These are phyloP conservation scores for Drosophila kikkawai DNA, from an alignment of 1,140 invertebrate species.

Conservation along the genomic window DNA sequence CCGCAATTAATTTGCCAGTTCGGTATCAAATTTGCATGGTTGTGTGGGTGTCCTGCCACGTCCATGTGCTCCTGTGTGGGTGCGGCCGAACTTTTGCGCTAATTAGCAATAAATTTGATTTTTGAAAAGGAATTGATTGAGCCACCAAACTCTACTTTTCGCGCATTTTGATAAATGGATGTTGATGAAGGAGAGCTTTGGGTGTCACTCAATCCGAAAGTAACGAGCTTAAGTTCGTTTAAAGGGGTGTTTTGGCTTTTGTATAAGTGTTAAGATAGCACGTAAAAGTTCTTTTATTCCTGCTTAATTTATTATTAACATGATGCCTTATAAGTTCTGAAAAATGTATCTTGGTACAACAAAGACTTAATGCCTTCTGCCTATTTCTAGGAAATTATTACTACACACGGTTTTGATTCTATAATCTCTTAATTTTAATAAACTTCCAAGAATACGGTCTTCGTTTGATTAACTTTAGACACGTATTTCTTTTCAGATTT, in stretches of 20 bases:
- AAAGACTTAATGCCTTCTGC: neutral
- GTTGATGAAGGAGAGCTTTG: slow-evolving; percentile 17
- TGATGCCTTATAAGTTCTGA: neutral
- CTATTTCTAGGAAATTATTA: neutral
- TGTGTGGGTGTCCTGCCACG: slow-evolving; percentile 26
- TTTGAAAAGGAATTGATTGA: slow-evolving; percentile 67
- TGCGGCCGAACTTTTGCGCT: slow-evolving; percentile 42
- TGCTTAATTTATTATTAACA: neutral
- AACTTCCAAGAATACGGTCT: neutral
- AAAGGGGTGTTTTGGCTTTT: neutral
- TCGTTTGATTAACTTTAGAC: neutral
- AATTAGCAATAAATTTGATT: slow-evolving; percentile 76
- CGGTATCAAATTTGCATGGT: slow-evolving; percentile 72
- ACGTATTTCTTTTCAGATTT: neutral
- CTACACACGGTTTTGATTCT: neutral
- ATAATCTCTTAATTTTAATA: neutral
- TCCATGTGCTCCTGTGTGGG: slow-evolving; percentile 8
- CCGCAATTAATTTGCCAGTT: slow-evolving; percentile 77
- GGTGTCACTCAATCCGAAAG: slow-evolving; percentile 38
- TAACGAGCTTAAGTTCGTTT: neutral
- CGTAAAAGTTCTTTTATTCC: neutral
- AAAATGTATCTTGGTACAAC: neutral
- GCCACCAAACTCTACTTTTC: slow-evolving; percentile 31
- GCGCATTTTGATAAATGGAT: slow-evolving; percentile 55
- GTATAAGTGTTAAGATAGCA: neutral